These are phyloP conservation scores for Chaetoderma sp. DNA, from an alignment of 2,888 invertebrate genomes.

Conservation along the genomic window DNA sequence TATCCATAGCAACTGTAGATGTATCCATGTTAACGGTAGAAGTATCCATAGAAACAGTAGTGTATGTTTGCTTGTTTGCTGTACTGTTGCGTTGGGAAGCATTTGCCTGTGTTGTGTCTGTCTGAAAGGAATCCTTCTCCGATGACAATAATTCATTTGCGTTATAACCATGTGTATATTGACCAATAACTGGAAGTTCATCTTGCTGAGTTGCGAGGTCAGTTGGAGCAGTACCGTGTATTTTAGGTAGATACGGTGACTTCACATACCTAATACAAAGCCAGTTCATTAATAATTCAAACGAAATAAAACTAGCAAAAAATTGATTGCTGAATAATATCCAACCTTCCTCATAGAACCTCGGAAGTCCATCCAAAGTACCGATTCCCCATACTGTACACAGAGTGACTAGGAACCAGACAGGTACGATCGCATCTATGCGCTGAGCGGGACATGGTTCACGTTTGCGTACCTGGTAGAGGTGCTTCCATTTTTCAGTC, in stretches of 20 bases:
- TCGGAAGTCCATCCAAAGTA: conserved; percentile 45
- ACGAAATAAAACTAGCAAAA: conserved; percentile 46
- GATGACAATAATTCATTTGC: no score
- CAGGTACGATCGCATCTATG: not conserved
- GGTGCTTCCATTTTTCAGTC: no score
- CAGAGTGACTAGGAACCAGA: conserved; percentile 37
- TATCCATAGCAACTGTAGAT: not conserved
- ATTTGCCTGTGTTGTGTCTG: not conserved
- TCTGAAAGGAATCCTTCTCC: conserved; percentile 6
- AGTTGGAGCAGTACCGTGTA: conserved; percentile 37
- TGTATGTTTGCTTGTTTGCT: not conserved
- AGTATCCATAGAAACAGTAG: no score
- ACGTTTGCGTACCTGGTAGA: no score
- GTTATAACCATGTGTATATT: not conserved
- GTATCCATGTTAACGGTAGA: no score
- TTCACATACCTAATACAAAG: conserved; percentile 51
- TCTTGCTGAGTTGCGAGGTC: conserved; percentile 25
- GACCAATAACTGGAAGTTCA: not conserved
- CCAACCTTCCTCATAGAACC: conserved; percentile 42
- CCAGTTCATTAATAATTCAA: conserved; percentile 56
- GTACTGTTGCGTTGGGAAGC: not conserved
- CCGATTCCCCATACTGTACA: conserved; percentile 40
- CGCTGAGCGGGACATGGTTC: not conserved
- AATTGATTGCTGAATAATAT: conserved; percentile 22
- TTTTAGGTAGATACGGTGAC: conserved; percentile 43